A percentile compares a stretch with the other conserved stretches of the same genome.
These are phyloP conservation scores for Hydrochoerus hydrochaeris DNA, from an alignment of 2,113 vertebrate genomes.

Conservation along the genomic window DNA sequence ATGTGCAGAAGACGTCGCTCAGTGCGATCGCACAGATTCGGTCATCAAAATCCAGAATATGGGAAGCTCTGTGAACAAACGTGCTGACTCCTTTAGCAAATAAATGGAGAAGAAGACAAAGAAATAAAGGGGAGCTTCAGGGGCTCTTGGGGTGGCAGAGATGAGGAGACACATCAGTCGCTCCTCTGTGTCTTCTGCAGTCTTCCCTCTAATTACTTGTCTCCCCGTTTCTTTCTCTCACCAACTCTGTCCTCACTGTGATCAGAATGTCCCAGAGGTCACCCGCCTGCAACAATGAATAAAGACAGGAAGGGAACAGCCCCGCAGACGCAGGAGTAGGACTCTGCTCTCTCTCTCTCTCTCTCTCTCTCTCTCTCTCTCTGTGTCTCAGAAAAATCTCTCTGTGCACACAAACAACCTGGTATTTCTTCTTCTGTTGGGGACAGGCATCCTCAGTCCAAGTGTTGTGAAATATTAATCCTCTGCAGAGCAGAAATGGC, in stretches of 20 bases:
- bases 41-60: not conserved
- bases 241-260: not conserved
- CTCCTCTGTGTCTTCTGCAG: not conserved
- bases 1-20: not conserved
- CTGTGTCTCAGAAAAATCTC: not conserved
- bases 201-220: not conserved
- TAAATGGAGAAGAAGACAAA: not conserved
- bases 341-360: accelerated
- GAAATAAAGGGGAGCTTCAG: not conserved
- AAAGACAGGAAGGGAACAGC: not conserved
- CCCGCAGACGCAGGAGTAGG: not conserved
- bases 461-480: not conserved
- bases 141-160: not conserved
- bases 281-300: not conserved
- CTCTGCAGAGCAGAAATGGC: not conserved
- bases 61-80: not conserved
- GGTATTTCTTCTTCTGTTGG: not conserved
- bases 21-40: not conserved
- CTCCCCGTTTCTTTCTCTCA: not conserved
- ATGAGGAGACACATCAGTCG: not conserved
- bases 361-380: too few species aligned
- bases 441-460: not conserved
- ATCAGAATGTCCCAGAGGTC: not conserved
- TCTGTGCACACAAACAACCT: not conserved
- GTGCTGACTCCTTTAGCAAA: not conserved